Evolutionary conservation across 1,140 invertebrate species (phyloP).

Genomic region (Tenebrio molitor): DNA sequence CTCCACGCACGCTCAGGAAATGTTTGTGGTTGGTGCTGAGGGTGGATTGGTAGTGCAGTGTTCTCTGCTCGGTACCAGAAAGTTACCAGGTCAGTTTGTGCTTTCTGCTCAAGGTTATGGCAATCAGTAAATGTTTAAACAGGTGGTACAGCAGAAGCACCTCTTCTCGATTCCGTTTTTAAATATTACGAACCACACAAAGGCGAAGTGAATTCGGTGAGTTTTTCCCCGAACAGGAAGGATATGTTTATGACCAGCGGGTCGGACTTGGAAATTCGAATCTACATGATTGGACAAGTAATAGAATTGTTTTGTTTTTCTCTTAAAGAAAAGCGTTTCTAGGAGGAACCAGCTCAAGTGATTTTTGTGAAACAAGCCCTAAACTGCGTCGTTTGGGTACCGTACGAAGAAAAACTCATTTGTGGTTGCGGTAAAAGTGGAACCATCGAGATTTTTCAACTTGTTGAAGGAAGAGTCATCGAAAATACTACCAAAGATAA

Average conservation of each 20-base stretch:
- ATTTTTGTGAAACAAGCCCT: constrained; percentile 57
- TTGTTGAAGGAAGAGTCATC: constrained; percentile 56
- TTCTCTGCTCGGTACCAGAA: constrained; percentile 59
- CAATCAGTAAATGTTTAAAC: constrained; percentile 18
- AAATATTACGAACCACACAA: constrained; percentile 63
- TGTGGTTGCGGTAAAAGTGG: constrained; percentile 57
- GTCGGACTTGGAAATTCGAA: constrained; percentile 61
- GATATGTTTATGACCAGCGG: constrained; percentile 62
- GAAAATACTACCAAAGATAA: constrained; percentile 50
- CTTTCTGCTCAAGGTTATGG: neutral
- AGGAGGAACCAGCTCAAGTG: constrained; percentile 63
- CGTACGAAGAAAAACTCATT: constrained; percentile 61
- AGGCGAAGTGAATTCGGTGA: constrained; percentile 59
- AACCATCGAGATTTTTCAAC: constrained; percentile 59
- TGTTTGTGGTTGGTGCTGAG: constrained; percentile 63
- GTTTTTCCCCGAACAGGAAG: constrained; percentile 60
- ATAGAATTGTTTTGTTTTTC: constrained; percentile 4
- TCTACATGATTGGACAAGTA: constrained; percentile 62
- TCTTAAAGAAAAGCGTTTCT: constrained; percentile 23
- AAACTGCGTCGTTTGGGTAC: constrained; percentile 57
- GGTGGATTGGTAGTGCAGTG: constrained; percentile 62
- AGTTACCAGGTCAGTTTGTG: constrained; percentile 59
- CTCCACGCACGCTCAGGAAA: constrained; percentile 60
- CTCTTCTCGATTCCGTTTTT: constrained; percentile 60
- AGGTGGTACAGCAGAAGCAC: constrained; percentile 51